phyloP scores from a whole-genome alignment of 2,888 invertebrate species.

The Idaea straminata region DNA sequence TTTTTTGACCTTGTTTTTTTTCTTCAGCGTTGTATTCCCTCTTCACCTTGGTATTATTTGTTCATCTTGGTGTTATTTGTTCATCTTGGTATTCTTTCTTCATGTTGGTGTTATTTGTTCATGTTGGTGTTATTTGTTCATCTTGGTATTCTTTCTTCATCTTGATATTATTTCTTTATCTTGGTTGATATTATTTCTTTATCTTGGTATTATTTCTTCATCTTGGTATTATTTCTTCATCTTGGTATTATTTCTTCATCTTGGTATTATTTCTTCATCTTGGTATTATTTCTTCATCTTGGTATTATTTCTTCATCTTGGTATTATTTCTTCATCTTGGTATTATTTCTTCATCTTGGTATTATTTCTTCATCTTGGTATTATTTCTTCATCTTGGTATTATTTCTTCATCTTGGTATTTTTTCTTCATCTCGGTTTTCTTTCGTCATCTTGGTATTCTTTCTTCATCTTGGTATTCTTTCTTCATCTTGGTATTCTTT shows the following conservation, averaged over 20 bases:
- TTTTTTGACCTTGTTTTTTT: slow-evolving; percentile 8
- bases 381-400: not conserved
- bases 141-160: slow-evolving; percentile 17
- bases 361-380: not conserved
- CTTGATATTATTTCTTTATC: too few relatives aligned
- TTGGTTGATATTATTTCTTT: not conserved
- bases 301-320: not conserved
- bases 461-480: slow-evolving; percentile 6
- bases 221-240: not conserved
- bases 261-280: not conserved
- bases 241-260: not conserved
- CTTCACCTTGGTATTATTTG: slow-evolving; percentile 2
- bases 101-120: slow-evolving; percentile 8
- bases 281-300: not conserved
- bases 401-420: not conserved
- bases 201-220: not conserved
- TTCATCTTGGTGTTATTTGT: not conserved
- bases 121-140: slow-evolving; percentile 15
- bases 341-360: not conserved
- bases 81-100: slow-evolving; percentile 9
- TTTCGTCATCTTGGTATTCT: not conserved
- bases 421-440: not conserved
- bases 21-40: slow-evolving; percentile 17
- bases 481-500: slow-evolving; percentile 17
- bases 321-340: not conserved